A percentile compares a stretch with the other conserved stretches of the same genome.
Conservation (phyloP, 2,888 invertebrate species). For the Megaustenia siamemsis region DNA sequence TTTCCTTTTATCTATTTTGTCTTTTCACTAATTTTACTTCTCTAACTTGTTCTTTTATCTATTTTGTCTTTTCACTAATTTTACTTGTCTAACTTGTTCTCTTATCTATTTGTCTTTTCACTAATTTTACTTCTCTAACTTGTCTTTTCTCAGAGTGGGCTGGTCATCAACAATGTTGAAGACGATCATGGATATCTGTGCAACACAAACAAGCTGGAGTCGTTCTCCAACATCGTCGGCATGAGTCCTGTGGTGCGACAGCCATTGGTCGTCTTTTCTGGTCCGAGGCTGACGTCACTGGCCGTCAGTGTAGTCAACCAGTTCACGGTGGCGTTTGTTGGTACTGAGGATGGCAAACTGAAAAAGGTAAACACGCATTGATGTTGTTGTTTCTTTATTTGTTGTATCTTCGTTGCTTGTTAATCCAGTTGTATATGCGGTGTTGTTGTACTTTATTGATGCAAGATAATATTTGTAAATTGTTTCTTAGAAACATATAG, state of each 20-base stretch:
- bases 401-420: too few species aligned
- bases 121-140: too few species aligned
- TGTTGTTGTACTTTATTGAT: too few species aligned
- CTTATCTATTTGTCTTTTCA: too few species aligned
- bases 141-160: constrained; percentile 60
- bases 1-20: too few species aligned
- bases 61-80: too few species aligned
- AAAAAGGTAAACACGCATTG: constrained; percentile 86
- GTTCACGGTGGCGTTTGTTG: constrained; percentile 97
- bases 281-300: constrained; percentile 90
- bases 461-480: too few species aligned
- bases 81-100: too few species aligned
- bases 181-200: constrained; percentile 68
- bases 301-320: constrained; percentile 97
- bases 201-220: constrained; percentile 64
- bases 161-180: constrained; percentile 62
- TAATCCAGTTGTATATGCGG: too few species aligned
- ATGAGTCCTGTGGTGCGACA: constrained; percentile 92
- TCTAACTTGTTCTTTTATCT: too few species aligned
- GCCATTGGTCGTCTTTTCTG: constrained; percentile 90
- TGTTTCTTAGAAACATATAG: too few species aligned
- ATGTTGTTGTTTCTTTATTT: not conserved
- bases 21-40: too few species aligned
- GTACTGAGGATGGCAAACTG: constrained; percentile 93
- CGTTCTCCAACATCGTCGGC: constrained; percentile 86